phyloP scores from a whole-genome alignment of 64 coral and sea anemone genomes.

The Porites australiensis region DNA sequence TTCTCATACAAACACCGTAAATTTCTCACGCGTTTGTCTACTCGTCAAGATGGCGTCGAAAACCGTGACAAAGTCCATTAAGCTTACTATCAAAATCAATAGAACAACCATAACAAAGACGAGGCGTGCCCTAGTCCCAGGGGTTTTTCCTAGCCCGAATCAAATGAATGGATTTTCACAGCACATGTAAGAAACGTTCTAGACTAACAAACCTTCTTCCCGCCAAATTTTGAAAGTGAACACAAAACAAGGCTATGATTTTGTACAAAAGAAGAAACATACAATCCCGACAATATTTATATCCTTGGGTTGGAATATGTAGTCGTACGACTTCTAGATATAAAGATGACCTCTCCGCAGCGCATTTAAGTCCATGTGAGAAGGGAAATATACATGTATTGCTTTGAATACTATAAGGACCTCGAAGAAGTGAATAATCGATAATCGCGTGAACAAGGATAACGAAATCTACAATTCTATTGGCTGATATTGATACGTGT shows the following conservation, averaged over 20 bases:
- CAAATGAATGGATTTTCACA: no score
- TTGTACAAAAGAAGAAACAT: not conserved
- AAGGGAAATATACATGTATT: not conserved
- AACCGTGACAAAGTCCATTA: no score
- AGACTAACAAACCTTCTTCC: not conserved
- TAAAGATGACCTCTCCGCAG: no score
- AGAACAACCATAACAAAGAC: no score
- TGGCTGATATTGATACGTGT: not conserved
- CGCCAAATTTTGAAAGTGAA: conserved; percentile 28
- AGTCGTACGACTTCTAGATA: not conserved
- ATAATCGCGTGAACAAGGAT: not conserved
- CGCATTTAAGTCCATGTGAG: not conserved
- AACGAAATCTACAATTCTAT: not conserved
- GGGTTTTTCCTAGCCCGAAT: no score
- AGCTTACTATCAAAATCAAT: no score
- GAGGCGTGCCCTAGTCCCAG: no score
- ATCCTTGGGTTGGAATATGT: not conserved
- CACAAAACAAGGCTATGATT: no score
- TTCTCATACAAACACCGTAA: no score
- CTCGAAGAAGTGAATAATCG: not conserved
- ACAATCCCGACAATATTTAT: not conserved
- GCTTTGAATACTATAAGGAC: not conserved
- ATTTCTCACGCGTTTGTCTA: no score
- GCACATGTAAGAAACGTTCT: no score
- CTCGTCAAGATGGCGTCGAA: no score